Base-by-base conservation (phyloP, 2,888 invertebrate species). In the Lycia hirtaria region DNA sequence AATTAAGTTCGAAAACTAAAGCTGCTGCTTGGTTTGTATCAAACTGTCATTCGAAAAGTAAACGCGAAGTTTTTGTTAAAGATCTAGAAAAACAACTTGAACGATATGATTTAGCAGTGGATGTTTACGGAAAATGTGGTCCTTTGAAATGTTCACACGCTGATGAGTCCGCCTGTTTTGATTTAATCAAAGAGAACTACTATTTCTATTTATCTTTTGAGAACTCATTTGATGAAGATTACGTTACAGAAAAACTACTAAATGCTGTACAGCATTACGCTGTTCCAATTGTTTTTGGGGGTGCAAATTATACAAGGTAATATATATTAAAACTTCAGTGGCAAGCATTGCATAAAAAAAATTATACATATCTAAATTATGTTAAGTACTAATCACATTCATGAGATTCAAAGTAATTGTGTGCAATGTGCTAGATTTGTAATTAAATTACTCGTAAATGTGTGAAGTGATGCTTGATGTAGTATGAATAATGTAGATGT, bases 241-340 rank as follows among this genome's bases (percentile, higher is more conserved):
- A 85, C 50, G 81, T 80, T 2, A 85, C 86, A 0, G 83, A 84
- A 53, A 83, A 84, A 57, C 54, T 84, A 6, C 54, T 81, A 14
- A 73, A 69, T 24, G 80, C 90, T 6, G 71, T 92, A 35, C 87
- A 93, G 67, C 92, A 93, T 77, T 87, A 93, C 68, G 88, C 94
- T 12, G 81, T 95, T 3, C 95, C 95, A 0, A 92, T 95, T 14
- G 94, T 94, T 6, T 94, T 93, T 86, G 95, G 95, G 3, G 93
- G 93, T 10, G 93, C 93, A 49, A 93, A 94, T 78, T 95, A 95
- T 76, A 78, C 72, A 12, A 76, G 82, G 81, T 84, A 66, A 40
- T 9, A 26, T n/a, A n/a, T n/a, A n/a, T n/a, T n/a, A n/a, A n/a
- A n/a, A n/a, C n/a, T n/a, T n/a, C n/a, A n/a, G n/a, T n/a, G n/a